phyloP scores from a whole-genome alignment of 2,113 vertebrate species.

The Delphinapterus leucas region DNA sequence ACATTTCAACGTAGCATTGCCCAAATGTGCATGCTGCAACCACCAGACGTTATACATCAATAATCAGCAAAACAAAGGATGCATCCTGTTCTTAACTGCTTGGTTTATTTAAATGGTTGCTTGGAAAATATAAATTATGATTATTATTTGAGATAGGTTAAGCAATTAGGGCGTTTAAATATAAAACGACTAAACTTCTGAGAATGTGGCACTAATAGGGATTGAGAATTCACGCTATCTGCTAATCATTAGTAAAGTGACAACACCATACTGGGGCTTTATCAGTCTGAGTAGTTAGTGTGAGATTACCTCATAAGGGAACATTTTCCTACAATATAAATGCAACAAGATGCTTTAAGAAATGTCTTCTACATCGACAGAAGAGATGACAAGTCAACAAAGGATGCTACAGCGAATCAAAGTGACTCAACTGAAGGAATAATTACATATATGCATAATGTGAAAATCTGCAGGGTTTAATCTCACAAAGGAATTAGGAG shows the following conservation, averaged over 20 bases:
- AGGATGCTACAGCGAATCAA: slow-evolving; percentile 54
- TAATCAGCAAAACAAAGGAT: not conserved
- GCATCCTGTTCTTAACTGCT: not conserved
- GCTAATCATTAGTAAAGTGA: not conserved
- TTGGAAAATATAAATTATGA: slow-evolving; percentile 1
- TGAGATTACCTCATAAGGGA: not conserved
- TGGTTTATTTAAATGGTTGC: not conserved
- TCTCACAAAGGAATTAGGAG: slow-evolving; percentile 44
- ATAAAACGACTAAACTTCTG: not conserved
- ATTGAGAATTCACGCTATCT: not conserved
- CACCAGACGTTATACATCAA: not conserved
- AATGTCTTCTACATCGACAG: not conserved
- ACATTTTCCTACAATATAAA: slow-evolving; percentile 32
- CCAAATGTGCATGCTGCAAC: not conserved
- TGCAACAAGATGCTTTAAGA: slow-evolving; percentile 49
- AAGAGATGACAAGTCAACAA: slow-evolving; percentile 70
- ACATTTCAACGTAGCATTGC: not conserved
- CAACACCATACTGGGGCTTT: not conserved
- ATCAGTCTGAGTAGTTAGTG: not conserved
- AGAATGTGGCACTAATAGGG: not conserved
- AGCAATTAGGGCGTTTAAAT: slow-evolving; percentile 2
- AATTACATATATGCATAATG: slow-evolving; percentile 51
- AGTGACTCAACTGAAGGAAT: slow-evolving; percentile 32
- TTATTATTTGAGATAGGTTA: slow-evolving; percentile 20
- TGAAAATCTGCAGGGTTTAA: slow-evolving; percentile 41